Evolutionary conservation across 1,140 invertebrate species (phyloP).

Genomic region (Pomacea maculata): DNA sequence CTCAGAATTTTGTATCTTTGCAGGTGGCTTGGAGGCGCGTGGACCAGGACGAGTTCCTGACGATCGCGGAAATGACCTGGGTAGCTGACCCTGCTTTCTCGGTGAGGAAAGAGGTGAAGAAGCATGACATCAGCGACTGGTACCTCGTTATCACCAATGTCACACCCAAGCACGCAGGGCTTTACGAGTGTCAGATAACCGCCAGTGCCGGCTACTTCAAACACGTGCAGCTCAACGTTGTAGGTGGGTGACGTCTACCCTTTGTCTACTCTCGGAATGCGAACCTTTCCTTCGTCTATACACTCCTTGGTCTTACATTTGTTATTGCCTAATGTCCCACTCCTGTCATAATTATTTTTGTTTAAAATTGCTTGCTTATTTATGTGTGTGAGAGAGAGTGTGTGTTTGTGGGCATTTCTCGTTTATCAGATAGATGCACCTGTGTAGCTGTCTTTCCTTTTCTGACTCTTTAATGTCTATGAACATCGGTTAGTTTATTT

Average conservation of each 20-base stretch:
- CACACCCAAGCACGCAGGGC: constrained; percentile 26
- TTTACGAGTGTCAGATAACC: constrained; percentile 40
- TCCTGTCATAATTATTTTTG: no score
- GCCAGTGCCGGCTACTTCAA: constrained; percentile 19
- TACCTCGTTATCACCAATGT: constrained; percentile 38
- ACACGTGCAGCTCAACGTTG: constrained; percentile 36
- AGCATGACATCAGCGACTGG: constrained; percentile 32
- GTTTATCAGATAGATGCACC: not conserved
- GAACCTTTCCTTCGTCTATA: no score
- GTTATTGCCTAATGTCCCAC: no score
- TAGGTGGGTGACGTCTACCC: constrained; percentile 27
- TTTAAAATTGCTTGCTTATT: not conserved
- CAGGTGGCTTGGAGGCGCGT: constrained; percentile 35
- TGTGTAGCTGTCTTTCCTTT: not conserved
- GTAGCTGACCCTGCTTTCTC: constrained; percentile 26
- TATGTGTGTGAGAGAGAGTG: not conserved
- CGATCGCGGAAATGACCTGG: constrained; percentile 29
- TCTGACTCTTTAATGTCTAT: not conserved
- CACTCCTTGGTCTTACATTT: no score
- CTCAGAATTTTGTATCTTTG: not conserved
- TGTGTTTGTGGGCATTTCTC: not conserved
- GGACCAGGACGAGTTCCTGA: constrained; percentile 32
- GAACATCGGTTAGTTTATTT: not conserved
- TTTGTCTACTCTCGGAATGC: no score
- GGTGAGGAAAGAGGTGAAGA: constrained; percentile 20